Conservation (phyloP, 2,797 vertebrate genomes). For the Esox lucius region DNA sequence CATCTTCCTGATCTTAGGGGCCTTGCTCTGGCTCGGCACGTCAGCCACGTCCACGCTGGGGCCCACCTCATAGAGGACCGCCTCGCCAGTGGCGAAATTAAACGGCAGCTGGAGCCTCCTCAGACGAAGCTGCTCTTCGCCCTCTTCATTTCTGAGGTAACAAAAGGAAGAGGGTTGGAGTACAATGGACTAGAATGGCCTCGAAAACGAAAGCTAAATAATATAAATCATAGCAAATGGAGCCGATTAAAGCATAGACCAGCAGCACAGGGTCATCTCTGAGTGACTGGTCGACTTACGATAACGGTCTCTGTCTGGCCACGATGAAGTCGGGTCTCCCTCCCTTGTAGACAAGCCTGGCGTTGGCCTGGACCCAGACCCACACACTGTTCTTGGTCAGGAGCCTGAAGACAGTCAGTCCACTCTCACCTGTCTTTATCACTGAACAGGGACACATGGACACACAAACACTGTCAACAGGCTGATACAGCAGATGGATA, state of each 20-base stretch:
- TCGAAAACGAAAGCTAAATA: not conserved
- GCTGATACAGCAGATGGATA: not conserved
- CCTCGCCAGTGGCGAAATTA: conserved; percentile 71
- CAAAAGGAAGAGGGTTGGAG: not conserved
- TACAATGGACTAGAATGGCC: not conserved
- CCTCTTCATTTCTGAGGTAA: conserved; percentile 73
- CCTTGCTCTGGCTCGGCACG: conserved; percentile 38
- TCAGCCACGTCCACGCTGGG: conserved; percentile 37
- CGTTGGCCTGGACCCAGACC: conserved; percentile 79
- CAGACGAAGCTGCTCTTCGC: conserved; percentile 74
- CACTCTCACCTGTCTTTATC: conserved; percentile 80
- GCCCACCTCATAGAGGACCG: conserved; percentile 65
- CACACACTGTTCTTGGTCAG: conserved; percentile 66
- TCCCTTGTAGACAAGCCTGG: conserved; percentile 73
- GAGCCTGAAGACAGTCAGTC: conserved; percentile 75
- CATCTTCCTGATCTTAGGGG: conserved; percentile 56
- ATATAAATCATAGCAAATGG: not conserved
- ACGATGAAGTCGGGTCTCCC: conserved; percentile 78
- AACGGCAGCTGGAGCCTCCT: conserved; percentile 74
- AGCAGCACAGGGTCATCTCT: not conserved
- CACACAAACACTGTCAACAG: not conserved
- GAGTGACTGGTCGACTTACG: conserved; percentile 57
- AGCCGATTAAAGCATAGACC: not conserved
- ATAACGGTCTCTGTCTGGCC: conserved; percentile 69
- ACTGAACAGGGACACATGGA: conserved; percentile 53